phyloP scores from a whole-genome alignment of 2,113 vertebrate species.

The Prietella phreatophila region DNA sequence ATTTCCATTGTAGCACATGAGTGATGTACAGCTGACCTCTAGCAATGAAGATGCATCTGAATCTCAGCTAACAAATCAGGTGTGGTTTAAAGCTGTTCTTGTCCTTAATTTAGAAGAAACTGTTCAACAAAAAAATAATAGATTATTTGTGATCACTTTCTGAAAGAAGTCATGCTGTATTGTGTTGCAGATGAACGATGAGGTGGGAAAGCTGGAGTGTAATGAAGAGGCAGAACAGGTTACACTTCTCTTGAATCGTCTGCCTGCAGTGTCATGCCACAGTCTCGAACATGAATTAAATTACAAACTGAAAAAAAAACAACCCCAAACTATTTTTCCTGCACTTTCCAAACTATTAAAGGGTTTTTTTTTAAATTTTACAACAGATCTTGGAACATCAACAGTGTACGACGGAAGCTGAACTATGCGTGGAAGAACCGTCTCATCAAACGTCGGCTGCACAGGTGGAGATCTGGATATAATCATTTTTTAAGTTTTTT shows the following conservation, averaged over 20 bases:
- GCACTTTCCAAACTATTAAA: neutral
- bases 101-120: neutral
- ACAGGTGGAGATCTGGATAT: neutral
- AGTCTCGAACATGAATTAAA: neutral
- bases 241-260: neutral
- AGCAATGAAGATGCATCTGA: neutral
- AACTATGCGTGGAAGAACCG: neutral
- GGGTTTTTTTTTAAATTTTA: neutral
- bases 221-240: constrained; percentile 8
- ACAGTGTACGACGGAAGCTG: neutral
- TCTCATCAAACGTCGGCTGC: neutral
- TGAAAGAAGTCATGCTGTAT: neutral
- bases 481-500: too few relatives aligned
- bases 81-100: neutral
- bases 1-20: neutral
- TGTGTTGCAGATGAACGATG: neutral
- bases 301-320: neutral
- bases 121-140: neutral
- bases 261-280: neutral
- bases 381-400: neutral
- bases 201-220: neutral
- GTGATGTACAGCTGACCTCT: neutral
- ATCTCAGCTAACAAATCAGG: neutral
- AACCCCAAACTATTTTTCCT: neutral
- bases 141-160: neutral